These are phyloP conservation scores for Drosophila sturtevanti DNA, from an alignment of 1,140 invertebrate species.

Conservation along the genomic window DNA sequence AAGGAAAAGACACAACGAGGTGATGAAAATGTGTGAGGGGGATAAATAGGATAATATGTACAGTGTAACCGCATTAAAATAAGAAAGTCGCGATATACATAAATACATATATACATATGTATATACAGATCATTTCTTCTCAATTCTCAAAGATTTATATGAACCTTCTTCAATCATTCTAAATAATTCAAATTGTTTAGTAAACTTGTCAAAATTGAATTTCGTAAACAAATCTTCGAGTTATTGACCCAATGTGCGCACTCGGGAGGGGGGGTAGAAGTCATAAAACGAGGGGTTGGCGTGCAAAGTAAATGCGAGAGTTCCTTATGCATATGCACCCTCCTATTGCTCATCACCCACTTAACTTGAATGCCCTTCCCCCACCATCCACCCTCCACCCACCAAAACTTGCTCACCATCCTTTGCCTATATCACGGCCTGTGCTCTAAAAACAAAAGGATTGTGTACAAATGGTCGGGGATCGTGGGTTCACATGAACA, in stretches of 20 bases:
- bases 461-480: constrained; percentile 4
- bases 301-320: constrained; percentile 65
- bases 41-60: neutral
- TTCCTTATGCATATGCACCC: constrained; percentile 27
- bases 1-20: neutral
- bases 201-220: too few relatives aligned
- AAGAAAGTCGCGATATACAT: too few relatives aligned
- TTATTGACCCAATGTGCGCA: too few relatives aligned
- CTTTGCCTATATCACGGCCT: neutral
- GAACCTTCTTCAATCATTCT: too few relatives aligned
- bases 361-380: neutral
- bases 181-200: too few relatives aligned
- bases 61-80: neutral
- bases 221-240: neutral
- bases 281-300: constrained; percentile 53
- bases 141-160: too few relatives aligned
- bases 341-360: neutral
- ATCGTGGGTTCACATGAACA: constrained; percentile 10
- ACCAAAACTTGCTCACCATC: neutral
- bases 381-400: neutral
- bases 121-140: too few relatives aligned
- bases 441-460: constrained; percentile 48
- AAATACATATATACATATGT: too few relatives aligned
- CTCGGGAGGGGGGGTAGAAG: constrained; percentile 11
- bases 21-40: neutral